Base-by-base conservation (phyloP, 2,888 invertebrate species). In the Autographa gamma region DNA sequence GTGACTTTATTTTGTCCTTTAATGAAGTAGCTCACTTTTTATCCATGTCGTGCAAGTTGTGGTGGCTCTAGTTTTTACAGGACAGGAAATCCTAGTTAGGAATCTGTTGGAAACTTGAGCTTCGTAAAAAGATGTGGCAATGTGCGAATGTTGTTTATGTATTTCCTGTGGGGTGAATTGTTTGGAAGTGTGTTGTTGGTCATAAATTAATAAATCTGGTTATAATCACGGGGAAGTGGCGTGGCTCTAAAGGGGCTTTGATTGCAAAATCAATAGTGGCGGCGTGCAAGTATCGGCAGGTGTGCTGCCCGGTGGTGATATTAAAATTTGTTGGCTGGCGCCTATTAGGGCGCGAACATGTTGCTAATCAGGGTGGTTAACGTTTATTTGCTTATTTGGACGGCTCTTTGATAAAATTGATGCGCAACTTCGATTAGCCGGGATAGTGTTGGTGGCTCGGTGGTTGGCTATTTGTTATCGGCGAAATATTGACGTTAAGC, bases 181-280 rank as follows among this genome's bases (percentile, higher is more conserved):
- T 73, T 66, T 14, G 58, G 38, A 71, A 67, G 34, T 62, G 65
- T 71, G 48, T 64, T 73, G 63, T 31, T 38, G 74, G 75, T 82
- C 76, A 85, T 87, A 85, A 88, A 89, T 90, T 88, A 90, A 90
- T 93, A 86, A 90, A 93, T 90, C 88, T 86, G 77, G 83, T 83
- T 85, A 86, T 89, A 89, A 89, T 89, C 82, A 83, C 73, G 74
- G 81, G 82, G 82, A 88, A 89, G 87, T 86, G 82, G 85, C 75
- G 79, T 81, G 84, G 87, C 83, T 88, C 89, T 92, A 93, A 93
- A 92, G 91, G 87, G 89, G 88, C 84, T 91, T 92, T 94, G 91
- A 94, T 94, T 94, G 92, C 91, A 92, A 94, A 95, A 94, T 95
- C 95, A 91, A 94, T 95, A 93, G 83, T 73, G 77, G 83, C 86